A percentile compares a stretch with the other conserved stretches of the same genome.
Conservation (phyloP, 2,888 invertebrate genomes). For the Cephus pulcher region DNA sequence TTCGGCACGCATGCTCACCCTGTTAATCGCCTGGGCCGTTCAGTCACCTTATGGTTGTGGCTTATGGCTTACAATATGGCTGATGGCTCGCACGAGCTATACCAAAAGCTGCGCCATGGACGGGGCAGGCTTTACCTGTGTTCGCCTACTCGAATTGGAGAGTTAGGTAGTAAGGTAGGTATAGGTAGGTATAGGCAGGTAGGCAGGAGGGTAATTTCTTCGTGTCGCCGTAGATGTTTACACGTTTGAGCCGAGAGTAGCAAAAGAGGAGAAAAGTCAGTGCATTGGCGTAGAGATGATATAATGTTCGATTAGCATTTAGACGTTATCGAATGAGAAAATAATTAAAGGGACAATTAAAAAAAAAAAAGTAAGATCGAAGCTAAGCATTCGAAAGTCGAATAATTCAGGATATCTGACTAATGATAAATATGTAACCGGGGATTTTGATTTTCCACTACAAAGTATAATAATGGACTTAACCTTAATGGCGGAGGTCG, state of each 20-base stretch:
- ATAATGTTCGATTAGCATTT: background rate
- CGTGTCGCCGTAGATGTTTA: constrained; percentile 47
- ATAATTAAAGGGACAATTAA: background rate
- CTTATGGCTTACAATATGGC: constrained; percentile 28
- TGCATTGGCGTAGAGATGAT: constrained; percentile 18
- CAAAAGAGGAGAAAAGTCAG: constrained; percentile 35
- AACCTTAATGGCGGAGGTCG: background rate
- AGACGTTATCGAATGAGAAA: background rate
- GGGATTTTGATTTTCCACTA: background rate
- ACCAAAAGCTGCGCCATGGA: background rate
- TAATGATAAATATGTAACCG: background rate
- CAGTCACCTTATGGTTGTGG: constrained; percentile 19
- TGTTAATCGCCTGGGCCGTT: constrained; percentile 45
- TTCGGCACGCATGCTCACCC: constrained; percentile 50
- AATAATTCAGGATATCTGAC: background rate
- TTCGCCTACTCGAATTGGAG: constrained; percentile 1
- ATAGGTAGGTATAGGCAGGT: constrained; percentile 14
- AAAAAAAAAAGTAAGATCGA: background rate
- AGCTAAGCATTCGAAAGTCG: background rate
- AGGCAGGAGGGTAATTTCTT: constrained; percentile 37
- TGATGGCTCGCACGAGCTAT: constrained; percentile 20
- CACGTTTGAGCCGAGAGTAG: constrained; percentile 36
- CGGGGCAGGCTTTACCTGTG: constrained; percentile 2
- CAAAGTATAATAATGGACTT: background rate
- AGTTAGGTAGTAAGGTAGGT: background rate